Evolutionary conservation across 2,888 invertebrate genomes (phyloP), one percentile per base, ranked within the genome.

Genomic region (Dicranocentrus wangi): DNA sequence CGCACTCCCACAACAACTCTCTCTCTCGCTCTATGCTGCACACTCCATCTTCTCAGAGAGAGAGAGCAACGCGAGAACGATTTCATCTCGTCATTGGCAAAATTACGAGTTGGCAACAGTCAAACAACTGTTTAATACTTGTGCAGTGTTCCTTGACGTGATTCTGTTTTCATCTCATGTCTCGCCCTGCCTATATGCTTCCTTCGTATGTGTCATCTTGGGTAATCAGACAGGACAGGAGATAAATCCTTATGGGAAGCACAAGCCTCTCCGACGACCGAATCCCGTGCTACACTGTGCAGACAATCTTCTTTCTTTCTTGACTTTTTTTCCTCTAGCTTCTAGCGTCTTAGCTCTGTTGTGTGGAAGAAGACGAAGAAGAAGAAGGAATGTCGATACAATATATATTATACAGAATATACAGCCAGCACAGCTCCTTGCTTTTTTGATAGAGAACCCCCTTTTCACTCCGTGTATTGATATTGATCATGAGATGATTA

Each of bases 171-270:
- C 71, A 60, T 61, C 71, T 47, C 71, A 27, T 60, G 27, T 43
- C 55, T 55, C 17, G 5, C 8, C 19, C n/a, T 51, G 51, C 51
- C 51, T 51, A 8, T 19, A 27, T 61, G 27, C 71, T 21, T 42
- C 25, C 58, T 58, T 70, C 70, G 39, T 42, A 60, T 71, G 61
- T 71, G 71, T 61, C 71, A 71, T 61, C 60, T 32, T 71, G 25
- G 47, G 60, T 61, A 61, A 71, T 60, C 71, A 71, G 61, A 71
- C 60, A 71, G 71, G 43, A 71, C 71, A 70, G 70, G 58, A 15
- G 53, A 39, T 39, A 55, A 69, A 55, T 39, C 55, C n/a, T 17
- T 39, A 47, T 47, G 32, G n/a, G n/a, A n/a, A n/a, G n/a, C n/a
- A n/a, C n/a, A n/a, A n/a, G n/a, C n/a, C n/a, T n/a, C n/a, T n/a